phyloP scores from a whole-genome alignment of 1,140 invertebrate species.

The Chelonus insularis region DNA sequence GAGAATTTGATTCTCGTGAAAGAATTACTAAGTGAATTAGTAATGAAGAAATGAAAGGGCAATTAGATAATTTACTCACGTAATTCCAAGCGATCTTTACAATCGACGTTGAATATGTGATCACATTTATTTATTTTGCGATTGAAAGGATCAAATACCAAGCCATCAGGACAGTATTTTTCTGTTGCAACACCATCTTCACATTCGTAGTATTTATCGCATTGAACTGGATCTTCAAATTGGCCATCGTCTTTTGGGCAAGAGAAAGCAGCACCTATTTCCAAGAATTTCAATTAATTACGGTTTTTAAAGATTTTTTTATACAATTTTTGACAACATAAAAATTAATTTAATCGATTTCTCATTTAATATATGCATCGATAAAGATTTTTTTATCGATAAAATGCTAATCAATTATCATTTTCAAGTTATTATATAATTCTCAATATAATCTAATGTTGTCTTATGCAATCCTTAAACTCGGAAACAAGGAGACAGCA shows the following conservation, averaged over 20 bases:
- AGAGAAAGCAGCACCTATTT: conserved; percentile 68
- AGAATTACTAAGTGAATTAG: conserved; percentile 3
- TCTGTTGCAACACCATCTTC: conserved; percentile 70
- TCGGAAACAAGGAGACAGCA: conserved; percentile 37
- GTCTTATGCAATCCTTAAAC: conserved; percentile 40
- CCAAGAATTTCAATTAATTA: too few species aligned
- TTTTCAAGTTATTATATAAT: too few species aligned
- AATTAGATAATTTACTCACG: conserved; percentile 62
- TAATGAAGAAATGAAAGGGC: conserved; percentile 9
- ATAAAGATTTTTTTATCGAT: too few species aligned
- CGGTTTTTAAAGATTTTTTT: too few species aligned
- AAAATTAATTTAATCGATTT: too few species aligned
- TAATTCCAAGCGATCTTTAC: conserved; percentile 79
- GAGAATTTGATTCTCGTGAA: not conserved
- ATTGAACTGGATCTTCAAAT: conserved; percentile 77
- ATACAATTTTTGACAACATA: too few species aligned
- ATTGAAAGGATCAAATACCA: conserved; percentile 83
- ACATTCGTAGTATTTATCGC: conserved; percentile 86
- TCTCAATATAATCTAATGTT: not conserved
- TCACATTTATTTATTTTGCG: conserved; percentile 87
- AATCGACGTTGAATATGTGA: conserved; percentile 88
- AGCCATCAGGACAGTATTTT: conserved; percentile 82
- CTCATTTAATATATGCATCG: too few species aligned
- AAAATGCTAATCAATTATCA: not conserved
- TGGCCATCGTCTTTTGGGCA: conserved; percentile 77